phyloP scores from a whole-genome alignment of 1,140 invertebrate species.

The Drosophila chauvacae region DNA sequence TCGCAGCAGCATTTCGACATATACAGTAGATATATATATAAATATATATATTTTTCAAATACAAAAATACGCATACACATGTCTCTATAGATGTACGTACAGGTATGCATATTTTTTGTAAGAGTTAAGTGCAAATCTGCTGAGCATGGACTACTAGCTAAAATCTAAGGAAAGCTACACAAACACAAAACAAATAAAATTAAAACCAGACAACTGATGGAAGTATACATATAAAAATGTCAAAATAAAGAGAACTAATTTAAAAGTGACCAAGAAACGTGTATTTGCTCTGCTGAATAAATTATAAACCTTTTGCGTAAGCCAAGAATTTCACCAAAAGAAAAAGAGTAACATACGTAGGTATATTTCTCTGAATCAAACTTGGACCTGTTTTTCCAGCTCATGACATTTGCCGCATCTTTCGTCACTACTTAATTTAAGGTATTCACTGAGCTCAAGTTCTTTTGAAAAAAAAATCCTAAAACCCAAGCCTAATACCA shows the following conservation, averaged over 20 bases:
- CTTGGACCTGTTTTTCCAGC: constrained; percentile 8
- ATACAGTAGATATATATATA: background rate
- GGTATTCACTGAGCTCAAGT: constrained; percentile 2
- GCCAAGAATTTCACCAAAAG: background rate
- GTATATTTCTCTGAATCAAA: background rate
- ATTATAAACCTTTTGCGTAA: constrained; percentile 8
- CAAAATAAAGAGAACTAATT: constrained; percentile 72
- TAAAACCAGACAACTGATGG: constrained; percentile 36
- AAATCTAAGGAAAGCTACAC: constrained; percentile 54
- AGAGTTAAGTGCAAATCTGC: constrained; percentile 63
- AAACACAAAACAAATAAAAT: constrained; percentile 29
- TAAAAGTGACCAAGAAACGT: constrained; percentile 23
- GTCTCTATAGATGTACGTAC: constrained; percentile 35
- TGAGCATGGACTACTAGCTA: constrained; percentile 80
- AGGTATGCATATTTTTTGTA: constrained; percentile 53
- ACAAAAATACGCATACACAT: constrained; percentile 13
- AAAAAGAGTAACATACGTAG: background rate
- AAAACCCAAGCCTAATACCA: constrained; percentile 19
- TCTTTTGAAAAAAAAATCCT: constrained; percentile 44
- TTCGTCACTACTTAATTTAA: constrained; percentile 25
- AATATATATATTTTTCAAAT: constrained; percentile 21
- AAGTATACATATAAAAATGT: constrained; percentile 59
- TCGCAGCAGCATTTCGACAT: constrained; percentile 25
- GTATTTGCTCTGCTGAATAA: background rate
- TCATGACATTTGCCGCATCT: constrained; percentile 30